A percentile compares a stretch with the other conserved stretches of the same genome.
phyloP scores from a whole-genome alignment of 2,797 vertebrate genomes.

The Netta rufina region DNA sequence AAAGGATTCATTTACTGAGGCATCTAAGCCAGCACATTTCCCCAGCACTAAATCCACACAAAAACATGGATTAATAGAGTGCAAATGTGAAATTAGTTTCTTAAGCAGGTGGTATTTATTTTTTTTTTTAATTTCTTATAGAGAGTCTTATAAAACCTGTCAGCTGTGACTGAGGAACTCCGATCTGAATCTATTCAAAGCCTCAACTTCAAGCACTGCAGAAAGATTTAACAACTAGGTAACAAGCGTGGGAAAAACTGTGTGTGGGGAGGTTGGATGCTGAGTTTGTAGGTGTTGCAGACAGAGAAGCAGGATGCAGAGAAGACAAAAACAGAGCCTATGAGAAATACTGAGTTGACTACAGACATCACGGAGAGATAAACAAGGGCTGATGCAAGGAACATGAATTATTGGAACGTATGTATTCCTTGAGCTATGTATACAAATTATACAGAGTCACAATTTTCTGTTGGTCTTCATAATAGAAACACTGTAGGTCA shows the following conservation, averaged over 20 bases:
- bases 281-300: slow-evolving; percentile 66
- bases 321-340: slow-evolving; percentile 42
- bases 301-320: slow-evolving; percentile 45
- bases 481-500: slow-evolving; percentile 20
- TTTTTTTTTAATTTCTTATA: not conserved
- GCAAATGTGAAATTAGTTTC: not conserved
- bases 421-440: not conserved
- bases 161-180: slow-evolving; percentile 42
- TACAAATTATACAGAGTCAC: not conserved
- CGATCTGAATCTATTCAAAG: slow-evolving; percentile 52
- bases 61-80: not conserved
- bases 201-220: not conserved
- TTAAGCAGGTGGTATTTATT: not conserved
- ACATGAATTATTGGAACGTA: not conserved
- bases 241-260: slow-evolving; percentile 7
- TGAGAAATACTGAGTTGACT: slow-evolving; percentile 22
- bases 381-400: not conserved
- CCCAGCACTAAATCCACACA: not conserved
- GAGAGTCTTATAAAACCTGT: slow-evolving; percentile 41
- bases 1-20: not conserved
- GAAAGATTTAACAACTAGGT: slow-evolving; percentile 60
- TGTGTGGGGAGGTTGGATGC: slow-evolving; percentile 33
- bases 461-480: slow-evolving; percentile 47
- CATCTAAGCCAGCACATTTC: not conserved
- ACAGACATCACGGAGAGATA: not conserved